Base-by-base conservation (phyloP, 2,113 vertebrate genomes). In the Anguilla rostrata region DNA sequence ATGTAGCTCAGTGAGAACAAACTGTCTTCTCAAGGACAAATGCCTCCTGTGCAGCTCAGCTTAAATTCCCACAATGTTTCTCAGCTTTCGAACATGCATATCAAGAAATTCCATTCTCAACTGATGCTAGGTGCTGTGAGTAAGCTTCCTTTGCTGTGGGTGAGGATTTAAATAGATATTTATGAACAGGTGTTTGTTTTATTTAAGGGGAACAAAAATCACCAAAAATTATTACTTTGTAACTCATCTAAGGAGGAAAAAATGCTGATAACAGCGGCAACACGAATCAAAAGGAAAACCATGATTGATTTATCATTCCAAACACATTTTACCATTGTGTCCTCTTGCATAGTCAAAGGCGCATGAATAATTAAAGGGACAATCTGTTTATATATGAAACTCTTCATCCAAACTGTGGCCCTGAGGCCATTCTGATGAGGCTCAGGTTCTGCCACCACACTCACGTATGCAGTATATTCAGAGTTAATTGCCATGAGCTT, bases 231-330 rank as follows among this genome's bases (percentile, higher is more conserved):
- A 94, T 95, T 93, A 94, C 93, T 92, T 92, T 92, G 90, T 84
- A 85, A 84, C 80, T 87, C 87, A 90, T 91, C 87, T 84, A 87
- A 90, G 87, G 87, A 87, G 90, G 91, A 91, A 94, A 57, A 93
- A 92, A 93, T 90, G 90, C 89, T 90, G 93, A 95, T 95, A 92
- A 94, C 94, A 95, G 94, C 94, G 92, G 91, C 94, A 75, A 29
- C 90, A 91, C 91, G 92, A 66, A 89, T 90, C 92, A 93, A 89
- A 90, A 93, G 92, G 84, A 29, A 87, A 88, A 86, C 91, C 88
- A 91, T 92, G 91, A 90, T 92, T 92, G 92, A 87, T 93, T 90
- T 87, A 89, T 93, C 91, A 88, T 91, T 88, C 88, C 85, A 39
- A 86, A 87, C 87, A 87, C 88, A 84, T 63, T 81, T 85, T 46